Percentiles rank a stretch among this genome's conserved stretches.
phyloP scores from a whole-genome alignment of 1,140 invertebrate species.

The Orius laevigatus region DNA sequence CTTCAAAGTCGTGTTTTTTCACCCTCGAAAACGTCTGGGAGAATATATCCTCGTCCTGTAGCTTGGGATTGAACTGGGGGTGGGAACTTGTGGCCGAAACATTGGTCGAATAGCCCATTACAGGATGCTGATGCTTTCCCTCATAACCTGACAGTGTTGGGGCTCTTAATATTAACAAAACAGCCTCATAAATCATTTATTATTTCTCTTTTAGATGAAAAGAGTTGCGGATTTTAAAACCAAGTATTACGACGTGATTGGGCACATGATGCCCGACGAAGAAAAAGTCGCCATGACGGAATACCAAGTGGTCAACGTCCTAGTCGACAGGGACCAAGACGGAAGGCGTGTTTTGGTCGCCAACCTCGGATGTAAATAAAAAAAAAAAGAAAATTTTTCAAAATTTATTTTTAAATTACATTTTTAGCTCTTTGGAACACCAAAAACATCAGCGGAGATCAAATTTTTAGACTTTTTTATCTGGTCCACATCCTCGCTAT shows the following conservation, averaged over 20 bases:
- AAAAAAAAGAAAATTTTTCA: background rate
- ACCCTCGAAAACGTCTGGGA: too few relatives aligned
- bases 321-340: conserved; percentile 49
- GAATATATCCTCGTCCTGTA: background rate
- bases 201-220: conserved; percentile 49
- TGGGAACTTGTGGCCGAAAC: background rate
- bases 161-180: conserved; percentile 18
- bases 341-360: conserved; percentile 42
- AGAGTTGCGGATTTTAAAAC: conserved; percentile 53
- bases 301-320: conserved; percentile 54
- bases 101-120: background rate
- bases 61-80: background rate
- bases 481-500: conserved; percentile 57
- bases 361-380: conserved; percentile 34
- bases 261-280: conserved; percentile 42
- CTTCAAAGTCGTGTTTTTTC: too few relatives aligned
- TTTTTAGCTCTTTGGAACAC: conserved; percentile 49
- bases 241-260: conserved; percentile 43
- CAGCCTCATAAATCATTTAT: too few relatives aligned
- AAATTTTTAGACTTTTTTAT: conserved; percentile 60
- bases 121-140: background rate
- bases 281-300: conserved; percentile 46
- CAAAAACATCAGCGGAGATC: conserved; percentile 46
- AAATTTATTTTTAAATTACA: background rate
- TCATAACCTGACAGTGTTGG: background rate